Percentiles rank a stretch among this genome's conserved stretches.
Conservation (phyloP, 2,797 vertebrate species). For the Melanitta fusca region DNA sequence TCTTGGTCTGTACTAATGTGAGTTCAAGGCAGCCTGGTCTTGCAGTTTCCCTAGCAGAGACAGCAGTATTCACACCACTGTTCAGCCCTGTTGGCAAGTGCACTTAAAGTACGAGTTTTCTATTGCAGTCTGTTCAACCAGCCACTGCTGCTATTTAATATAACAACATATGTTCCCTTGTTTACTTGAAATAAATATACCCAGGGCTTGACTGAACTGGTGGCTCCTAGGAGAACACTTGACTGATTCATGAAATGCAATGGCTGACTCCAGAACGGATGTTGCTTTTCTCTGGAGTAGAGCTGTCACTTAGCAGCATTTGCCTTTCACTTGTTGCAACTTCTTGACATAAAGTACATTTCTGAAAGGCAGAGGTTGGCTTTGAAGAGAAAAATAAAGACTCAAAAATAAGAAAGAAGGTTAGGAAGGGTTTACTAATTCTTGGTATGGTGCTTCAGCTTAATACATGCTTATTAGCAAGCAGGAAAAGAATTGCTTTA, state of each 20-base stretch:
- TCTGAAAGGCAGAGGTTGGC: neutral
- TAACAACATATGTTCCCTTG: constrained; percentile 9
- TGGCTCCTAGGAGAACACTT: neutral
- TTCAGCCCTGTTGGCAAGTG: neutral
- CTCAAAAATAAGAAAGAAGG: neutral
- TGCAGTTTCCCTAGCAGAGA: neutral
- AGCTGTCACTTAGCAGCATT: constrained; percentile 14
- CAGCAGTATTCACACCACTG: too few species aligned
- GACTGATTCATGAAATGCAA: neutral
- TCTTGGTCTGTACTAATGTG: neutral
- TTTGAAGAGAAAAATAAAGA: constrained; percentile 3
- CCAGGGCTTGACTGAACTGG: neutral
- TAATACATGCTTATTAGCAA: neutral
- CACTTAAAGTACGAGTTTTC: neutral
- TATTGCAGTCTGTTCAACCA: neutral
- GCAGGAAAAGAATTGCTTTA: neutral
- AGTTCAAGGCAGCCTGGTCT: neutral
- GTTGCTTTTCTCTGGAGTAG: constrained; percentile 11
- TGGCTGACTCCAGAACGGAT: neutral
- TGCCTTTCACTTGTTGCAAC: neutral
- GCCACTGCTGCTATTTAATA: neutral
- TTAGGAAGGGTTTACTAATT: neutral
- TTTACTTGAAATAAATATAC: constrained; percentile 27
- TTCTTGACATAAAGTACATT: neutral
- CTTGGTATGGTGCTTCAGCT: neutral